phyloP scores from a whole-genome alignment of 2,113 vertebrate species.

The Spilogale gracilis region DNA sequence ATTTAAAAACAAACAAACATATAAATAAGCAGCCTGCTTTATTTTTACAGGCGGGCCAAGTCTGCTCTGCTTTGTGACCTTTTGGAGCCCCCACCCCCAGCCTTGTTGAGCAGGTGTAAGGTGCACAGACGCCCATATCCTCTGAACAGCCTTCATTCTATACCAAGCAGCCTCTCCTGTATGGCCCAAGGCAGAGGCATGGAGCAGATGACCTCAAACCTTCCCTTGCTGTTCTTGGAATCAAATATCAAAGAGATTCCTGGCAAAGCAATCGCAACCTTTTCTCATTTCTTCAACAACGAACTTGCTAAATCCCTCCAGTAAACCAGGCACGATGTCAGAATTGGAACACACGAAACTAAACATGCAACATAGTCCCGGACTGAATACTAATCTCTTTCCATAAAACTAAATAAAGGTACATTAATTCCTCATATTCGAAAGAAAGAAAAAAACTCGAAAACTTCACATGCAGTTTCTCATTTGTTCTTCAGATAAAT shows the following conservation, averaged over 20 bases:
- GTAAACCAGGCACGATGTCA: constrained; percentile 6
- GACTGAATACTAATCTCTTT: background rate
- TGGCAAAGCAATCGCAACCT: constrained; percentile 13
- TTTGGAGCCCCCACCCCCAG: background rate
- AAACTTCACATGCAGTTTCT: background rate
- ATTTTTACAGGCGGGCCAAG: background rate
- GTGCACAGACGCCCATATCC: background rate
- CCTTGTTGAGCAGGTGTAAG: background rate
- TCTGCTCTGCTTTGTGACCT: background rate
- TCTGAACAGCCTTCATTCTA: background rate
- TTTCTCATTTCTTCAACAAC: constrained; percentile 50
- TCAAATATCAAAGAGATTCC: constrained; percentile 54
- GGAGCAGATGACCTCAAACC: background rate
- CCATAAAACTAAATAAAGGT: constrained; percentile 2
- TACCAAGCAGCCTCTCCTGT: background rate
- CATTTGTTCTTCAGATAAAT: background rate
- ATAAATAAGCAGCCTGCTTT: background rate
- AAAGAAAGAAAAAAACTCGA: background rate
- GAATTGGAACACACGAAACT: background rate
- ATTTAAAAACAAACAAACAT: too few relatives aligned
- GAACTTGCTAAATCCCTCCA: constrained; percentile 48
- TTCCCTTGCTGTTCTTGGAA: constrained; percentile 63
- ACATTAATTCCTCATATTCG: background rate
- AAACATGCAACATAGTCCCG: background rate
- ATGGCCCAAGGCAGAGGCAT: background rate